phyloP scores from a whole-genome alignment of 2,888 invertebrate species.

The Melanchra persicariae region DNA sequence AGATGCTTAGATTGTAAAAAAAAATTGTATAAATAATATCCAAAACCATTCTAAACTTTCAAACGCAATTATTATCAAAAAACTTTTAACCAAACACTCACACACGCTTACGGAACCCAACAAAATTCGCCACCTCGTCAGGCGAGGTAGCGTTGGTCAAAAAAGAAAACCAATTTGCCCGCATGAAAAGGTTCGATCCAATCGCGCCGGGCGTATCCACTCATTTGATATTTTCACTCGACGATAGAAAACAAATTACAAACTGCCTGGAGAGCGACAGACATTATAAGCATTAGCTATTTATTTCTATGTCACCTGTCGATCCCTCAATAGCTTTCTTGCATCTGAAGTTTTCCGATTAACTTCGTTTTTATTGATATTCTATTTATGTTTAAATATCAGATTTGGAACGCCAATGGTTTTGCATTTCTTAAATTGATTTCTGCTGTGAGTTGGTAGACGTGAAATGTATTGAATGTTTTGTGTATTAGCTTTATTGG shows the following conservation, averaged over 20 bases:
- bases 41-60: background rate
- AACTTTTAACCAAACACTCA: conserved; percentile 10
- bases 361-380: conserved; percentile 75
- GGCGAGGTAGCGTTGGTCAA: conserved; percentile 82
- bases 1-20: background rate
- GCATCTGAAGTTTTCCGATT: conserved; percentile 87
- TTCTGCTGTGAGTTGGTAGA: conserved; percentile 52
- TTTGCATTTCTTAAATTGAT: conserved; percentile 75
- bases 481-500: conserved; percentile 35
- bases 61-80: conserved; percentile 9
- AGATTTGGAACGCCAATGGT: conserved; percentile 71
- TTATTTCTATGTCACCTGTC: conserved; percentile 89
- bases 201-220: conserved; percentile 86
- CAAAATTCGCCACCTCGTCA: conserved; percentile 85
- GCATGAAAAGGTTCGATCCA: conserved; percentile 90
- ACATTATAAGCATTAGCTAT: conserved; percentile 79
- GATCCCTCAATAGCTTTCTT: conserved; percentile 81
- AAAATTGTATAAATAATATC: background rate
- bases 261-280: conserved; percentile 82
- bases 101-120: conserved; percentile 67
- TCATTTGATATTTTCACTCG: conserved; percentile 89
- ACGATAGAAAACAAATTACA: conserved; percentile 89
- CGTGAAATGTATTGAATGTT: conserved; percentile 51
- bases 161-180: conserved; percentile 90
- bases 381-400: conserved; percentile 59